Evolutionary conservation across 2,888 invertebrate species (phyloP), one percentile per base, ranked within the genome.

Genomic region (Eutolmus rufibarbis): DNA sequence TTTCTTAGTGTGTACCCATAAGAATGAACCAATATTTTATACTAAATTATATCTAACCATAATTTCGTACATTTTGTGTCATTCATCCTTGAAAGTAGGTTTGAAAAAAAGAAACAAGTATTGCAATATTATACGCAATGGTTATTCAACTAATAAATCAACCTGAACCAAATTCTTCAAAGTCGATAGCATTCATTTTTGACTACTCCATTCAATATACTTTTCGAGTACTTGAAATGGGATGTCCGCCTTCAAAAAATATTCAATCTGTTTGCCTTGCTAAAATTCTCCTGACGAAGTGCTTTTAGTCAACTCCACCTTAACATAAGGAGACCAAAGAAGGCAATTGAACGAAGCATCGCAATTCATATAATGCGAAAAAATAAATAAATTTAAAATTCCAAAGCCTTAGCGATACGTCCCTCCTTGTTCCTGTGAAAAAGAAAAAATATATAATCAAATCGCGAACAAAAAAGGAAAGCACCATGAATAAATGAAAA

Each of bases 401-500:
- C 79, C 31, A 51, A 79, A 40, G 79, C 46, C 79, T 79, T 79
- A 79, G 79, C 51, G 79, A 28, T 46, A 51, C 51, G 51, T 56
- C 51, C 51, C 19, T 28, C 28, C 51, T 23, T 79, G 31, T 46
- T 31, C 28, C 12, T 12, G 23, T 23, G 57, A 57, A 57, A 66
- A 66, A 66, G 1, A 46, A 14, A 46, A 46, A 3, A 46, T 5
- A 79, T 51, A 79, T 79, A 46, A 79, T 79, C 79, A 79, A 46
- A 31, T 79, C 51, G 51, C 37, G 78, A 40, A 9, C 5, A 79
- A 51, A 79, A 51, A 37, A 37, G n/a, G 79, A 79, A 79, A 79
- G 23, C 37, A 37, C 82, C 37, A 82, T 82, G 82, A 82, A 82
- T 82, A 82, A 82, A 51, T 82, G 57, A 82, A 82, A 82, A 82